Evolutionary conservation across 2,113 vertebrate genomes (phyloP).

Genomic region (Pan paniscus): DNA sequence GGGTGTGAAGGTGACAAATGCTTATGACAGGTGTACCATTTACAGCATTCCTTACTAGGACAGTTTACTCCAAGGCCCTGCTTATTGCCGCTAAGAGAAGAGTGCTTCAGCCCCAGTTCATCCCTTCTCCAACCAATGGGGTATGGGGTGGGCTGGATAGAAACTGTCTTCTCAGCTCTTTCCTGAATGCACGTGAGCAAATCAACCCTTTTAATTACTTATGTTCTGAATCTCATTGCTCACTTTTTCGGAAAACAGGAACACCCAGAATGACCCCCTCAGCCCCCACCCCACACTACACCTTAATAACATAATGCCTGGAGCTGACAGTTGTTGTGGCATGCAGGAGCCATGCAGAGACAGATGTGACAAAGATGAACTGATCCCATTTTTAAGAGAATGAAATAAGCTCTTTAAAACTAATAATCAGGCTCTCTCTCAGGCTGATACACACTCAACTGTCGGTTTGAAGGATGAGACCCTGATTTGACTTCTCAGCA

Average conservation of each 20-base stretch:
- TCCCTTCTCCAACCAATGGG: background rate
- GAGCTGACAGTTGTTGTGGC: constrained; percentile 59
- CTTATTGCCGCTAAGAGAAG: background rate
- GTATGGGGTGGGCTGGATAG: background rate
- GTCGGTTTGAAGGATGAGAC: constrained; percentile 73
- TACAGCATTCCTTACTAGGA: background rate
- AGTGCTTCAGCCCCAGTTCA: background rate
- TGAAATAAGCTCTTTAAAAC: constrained; percentile 78
- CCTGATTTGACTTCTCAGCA: constrained; percentile 68
- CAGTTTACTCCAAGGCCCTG: background rate
- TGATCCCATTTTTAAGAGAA: constrained; percentile 74
- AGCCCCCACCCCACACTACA: background rate
- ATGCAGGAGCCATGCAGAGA: constrained; percentile 36
- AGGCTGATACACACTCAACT: constrained; percentile 49
- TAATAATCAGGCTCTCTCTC: constrained; percentile 70
- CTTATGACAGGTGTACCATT: background rate
- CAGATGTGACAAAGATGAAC: constrained; percentile 71
- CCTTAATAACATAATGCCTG: constrained; percentile 19
- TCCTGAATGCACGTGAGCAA: constrained; percentile 10
- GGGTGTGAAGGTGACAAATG: background rate
- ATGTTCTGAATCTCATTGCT: background rate
- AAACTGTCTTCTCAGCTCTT: background rate
- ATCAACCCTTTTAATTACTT: background rate
- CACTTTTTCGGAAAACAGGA: background rate
- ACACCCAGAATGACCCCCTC: background rate